phyloP scores from a whole-genome alignment of 2,113 vertebrate genomes.

The Mirounga angustirostris region DNA sequence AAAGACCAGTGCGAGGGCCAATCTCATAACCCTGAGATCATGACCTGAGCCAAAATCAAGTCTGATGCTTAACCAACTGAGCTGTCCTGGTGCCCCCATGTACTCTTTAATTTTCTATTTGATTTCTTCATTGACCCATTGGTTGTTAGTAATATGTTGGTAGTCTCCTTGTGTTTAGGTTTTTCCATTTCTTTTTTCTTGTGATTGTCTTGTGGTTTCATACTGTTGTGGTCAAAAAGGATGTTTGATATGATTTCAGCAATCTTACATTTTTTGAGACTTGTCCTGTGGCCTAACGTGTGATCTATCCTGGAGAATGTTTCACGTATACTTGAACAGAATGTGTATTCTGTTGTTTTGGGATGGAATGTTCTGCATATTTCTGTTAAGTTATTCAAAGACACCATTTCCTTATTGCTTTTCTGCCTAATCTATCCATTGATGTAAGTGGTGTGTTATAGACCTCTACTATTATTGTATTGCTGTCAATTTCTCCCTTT shows the following conservation, averaged over 20 bases:
- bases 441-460: not conserved
- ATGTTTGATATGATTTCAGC: not conserved
- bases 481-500: not conserved
- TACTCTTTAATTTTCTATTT: not conserved
- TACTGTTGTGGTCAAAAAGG: not conserved
- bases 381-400: not conserved
- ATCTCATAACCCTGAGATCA: not conserved
- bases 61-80: not conserved
- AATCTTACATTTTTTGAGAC: not conserved
- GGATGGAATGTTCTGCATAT: not conserved
- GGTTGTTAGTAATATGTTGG: not conserved
- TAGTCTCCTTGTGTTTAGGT: not conserved
- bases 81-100: not conserved
- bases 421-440: not conserved
- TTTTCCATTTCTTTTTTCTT: not conserved
- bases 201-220: not conserved
- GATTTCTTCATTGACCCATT: not conserved
- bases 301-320: not conserved
- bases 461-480: not conserved
- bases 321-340: not conserved
- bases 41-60: not conserved
- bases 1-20: not conserved
- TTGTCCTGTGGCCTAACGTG: not conserved
- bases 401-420: not conserved
- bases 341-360: not conserved